phyloP scores from a whole-genome alignment of 2,888 invertebrate species.

The Drosophila anomalipes region DNA sequence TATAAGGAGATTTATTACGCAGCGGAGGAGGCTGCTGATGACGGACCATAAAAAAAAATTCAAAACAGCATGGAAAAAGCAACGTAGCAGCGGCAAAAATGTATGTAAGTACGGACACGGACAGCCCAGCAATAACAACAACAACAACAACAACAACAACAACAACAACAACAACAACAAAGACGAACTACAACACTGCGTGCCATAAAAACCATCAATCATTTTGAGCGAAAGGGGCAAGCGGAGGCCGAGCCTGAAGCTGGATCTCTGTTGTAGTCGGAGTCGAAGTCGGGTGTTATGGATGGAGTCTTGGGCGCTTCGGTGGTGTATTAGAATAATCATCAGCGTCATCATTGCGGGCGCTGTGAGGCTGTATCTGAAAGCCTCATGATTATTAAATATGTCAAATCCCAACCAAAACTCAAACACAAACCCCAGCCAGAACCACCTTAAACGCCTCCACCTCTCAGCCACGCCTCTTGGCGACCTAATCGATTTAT shows the following conservation, averaged over 20 bases:
- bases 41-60: slow-evolving; percentile 77
- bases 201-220: slow-evolving; percentile 79
- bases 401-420: slow-evolving; percentile 70
- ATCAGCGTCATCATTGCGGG: slow-evolving; percentile 66
- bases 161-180: slow-evolving; percentile 14
- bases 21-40: slow-evolving; percentile 66
- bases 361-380: slow-evolving; percentile 49
- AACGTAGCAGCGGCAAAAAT: slow-evolving; percentile 42
- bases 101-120: slow-evolving; percentile 51
- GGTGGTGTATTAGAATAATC: slow-evolving; percentile 74
- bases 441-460: slow-evolving; percentile 1
- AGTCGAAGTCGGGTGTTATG: slow-evolving; percentile 11
- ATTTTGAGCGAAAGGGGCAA: slow-evolving; percentile 80
- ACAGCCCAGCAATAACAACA: slow-evolving; percentile 42
- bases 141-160: slow-evolving; percentile 9
- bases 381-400: slow-evolving; percentile 76
- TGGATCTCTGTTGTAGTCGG: slow-evolving; percentile 34
- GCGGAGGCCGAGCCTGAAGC: slow-evolving; percentile 52
- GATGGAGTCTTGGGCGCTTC: slow-evolving; percentile 14
- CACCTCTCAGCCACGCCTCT: slow-evolving; percentile 27
- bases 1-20: slow-evolving; percentile 79
- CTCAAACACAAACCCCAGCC: slow-evolving; percentile 17
- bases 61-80: slow-evolving; percentile 64
- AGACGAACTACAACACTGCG: slow-evolving; percentile 60
- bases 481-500: slow-evolving; percentile 78